phyloP scores from a whole-genome alignment of 2,113 vertebrate genomes.

The Coracopsis vasa region DNA sequence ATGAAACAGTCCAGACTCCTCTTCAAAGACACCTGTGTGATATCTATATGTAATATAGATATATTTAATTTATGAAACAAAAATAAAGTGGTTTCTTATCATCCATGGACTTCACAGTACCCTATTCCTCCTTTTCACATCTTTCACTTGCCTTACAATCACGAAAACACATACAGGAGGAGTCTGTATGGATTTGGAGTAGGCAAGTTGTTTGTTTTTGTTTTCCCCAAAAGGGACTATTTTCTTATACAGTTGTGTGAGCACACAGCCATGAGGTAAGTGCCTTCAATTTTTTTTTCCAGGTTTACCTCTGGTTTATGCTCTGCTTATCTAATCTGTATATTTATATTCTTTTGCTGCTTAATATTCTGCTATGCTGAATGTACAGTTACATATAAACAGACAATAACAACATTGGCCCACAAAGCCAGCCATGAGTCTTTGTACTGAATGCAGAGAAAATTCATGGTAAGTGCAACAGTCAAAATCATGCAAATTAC shows the following conservation, averaged over 20 bases:
- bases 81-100: not conserved
- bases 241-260: not conserved
- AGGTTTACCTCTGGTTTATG: not conserved
- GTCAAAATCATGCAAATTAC: conserved; percentile 60
- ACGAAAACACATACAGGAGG: not conserved
- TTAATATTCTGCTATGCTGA: not conserved
- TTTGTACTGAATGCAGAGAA: conserved; percentile 19
- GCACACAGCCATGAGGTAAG: not conserved
- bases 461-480: conserved; percentile 29
- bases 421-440: not conserved
- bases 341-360: not conserved
- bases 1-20: not conserved
- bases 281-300: not conserved
- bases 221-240: not conserved
- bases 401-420: not conserved
- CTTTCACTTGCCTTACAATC: not conserved
- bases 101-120: not conserved
- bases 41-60: not conserved
- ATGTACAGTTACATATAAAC: not conserved
- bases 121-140: not conserved
- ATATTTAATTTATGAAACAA: not conserved
- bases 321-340: not conserved
- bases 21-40: not conserved
- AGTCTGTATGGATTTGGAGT: not conserved
- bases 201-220: not conserved